phyloP scores from a whole-genome alignment of 2,797 vertebrate genomes.

The Telmatherina bonti region DNA sequence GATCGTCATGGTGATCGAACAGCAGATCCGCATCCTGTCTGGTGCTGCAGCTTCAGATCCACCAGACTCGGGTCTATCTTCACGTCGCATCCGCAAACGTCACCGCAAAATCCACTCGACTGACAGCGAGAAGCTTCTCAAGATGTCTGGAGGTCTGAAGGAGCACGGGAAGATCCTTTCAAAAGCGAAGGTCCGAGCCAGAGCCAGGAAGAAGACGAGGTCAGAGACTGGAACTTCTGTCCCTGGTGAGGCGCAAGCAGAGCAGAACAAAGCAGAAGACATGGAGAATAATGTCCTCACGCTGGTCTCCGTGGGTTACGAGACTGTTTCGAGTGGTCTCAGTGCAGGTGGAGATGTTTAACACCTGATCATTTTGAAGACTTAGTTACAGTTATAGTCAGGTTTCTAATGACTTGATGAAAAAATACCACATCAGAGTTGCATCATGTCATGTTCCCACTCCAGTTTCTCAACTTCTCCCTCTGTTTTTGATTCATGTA shows the following conservation, averaged over 20 bases:
- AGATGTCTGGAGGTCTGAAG: slow-evolving; percentile 51
- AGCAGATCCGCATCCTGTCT: slow-evolving; percentile 85
- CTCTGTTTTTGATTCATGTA: background rate
- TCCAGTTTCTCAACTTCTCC: background rate
- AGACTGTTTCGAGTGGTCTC: slow-evolving; percentile 81
- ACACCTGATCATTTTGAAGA: slow-evolving; percentile 14
- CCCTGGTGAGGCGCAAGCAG: slow-evolving; percentile 29
- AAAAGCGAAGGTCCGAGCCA: slow-evolving; percentile 68
- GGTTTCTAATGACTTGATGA: too few relatives aligned
- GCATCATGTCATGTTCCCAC: background rate
- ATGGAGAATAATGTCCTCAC: slow-evolving; percentile 81
- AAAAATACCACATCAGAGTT: background rate
- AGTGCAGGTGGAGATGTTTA: slow-evolving; percentile 57
- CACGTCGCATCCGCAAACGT: slow-evolving; percentile 78
- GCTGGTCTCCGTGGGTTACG: slow-evolving; percentile 84
- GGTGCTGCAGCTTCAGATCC: slow-evolving; percentile 80
- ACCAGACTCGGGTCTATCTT: slow-evolving; percentile 45
- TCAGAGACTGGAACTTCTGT: slow-evolving; percentile 45
- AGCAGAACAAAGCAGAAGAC: slow-evolving; percentile 61
- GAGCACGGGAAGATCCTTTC: slow-evolving; percentile 69
- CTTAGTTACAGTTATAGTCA: background rate
- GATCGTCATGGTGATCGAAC: slow-evolving; percentile 81
- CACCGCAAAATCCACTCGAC: slow-evolving; percentile 68
- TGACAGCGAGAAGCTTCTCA: slow-evolving; percentile 61
- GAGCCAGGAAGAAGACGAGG: slow-evolving; percentile 69